Percentiles rank a stretch among this genome's conserved stretches.
These are phyloP conservation scores for Vanacampus margaritifer DNA, from an alignment of 2,113 vertebrate genomes.

Conservation along the genomic window DNA sequence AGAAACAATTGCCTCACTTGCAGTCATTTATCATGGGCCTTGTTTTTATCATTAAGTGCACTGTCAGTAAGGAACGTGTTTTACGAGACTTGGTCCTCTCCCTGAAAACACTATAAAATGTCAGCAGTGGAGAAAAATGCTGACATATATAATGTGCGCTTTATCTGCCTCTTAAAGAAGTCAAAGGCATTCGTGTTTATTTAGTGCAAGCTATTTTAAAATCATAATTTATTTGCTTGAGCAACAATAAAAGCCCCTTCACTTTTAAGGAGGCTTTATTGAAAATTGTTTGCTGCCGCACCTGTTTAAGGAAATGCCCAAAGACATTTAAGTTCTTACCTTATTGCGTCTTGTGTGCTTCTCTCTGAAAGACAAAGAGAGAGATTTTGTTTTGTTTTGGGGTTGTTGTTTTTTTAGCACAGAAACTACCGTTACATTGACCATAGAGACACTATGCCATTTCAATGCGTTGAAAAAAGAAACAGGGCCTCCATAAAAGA, in stretches of 20 bases:
- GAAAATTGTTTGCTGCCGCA: background rate
- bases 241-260: conserved; percentile 28
- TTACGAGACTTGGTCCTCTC: conserved; percentile 27
- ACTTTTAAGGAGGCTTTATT: conserved; percentile 1
- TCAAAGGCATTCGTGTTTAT: conserved; percentile 19
- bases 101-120: conserved; percentile 20
- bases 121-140: conserved; percentile 24
- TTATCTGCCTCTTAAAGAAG: conserved; percentile 23
- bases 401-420: background rate
- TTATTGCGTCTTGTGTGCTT: conserved; percentile 59
- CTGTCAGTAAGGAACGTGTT: conserved; percentile 26
- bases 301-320: background rate
- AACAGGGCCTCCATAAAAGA: conserved; percentile 39
- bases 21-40: conserved; percentile 7
- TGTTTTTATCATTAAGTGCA: conserved; percentile 38
- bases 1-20: conserved; percentile 30
- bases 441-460: conserved; percentile 15
- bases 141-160: conserved; percentile 19
- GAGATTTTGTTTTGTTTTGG: too few species aligned
- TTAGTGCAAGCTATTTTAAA: conserved; percentile 42
- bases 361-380: conserved; percentile 60
- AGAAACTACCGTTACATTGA: conserved; percentile 30
- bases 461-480: conserved; percentile 13
- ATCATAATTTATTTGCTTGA: conserved; percentile 29
- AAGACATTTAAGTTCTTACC: conserved; percentile 67